Conservation (phyloP, 2,888 invertebrate species). For the Phoenoteleia sp. region DNA sequence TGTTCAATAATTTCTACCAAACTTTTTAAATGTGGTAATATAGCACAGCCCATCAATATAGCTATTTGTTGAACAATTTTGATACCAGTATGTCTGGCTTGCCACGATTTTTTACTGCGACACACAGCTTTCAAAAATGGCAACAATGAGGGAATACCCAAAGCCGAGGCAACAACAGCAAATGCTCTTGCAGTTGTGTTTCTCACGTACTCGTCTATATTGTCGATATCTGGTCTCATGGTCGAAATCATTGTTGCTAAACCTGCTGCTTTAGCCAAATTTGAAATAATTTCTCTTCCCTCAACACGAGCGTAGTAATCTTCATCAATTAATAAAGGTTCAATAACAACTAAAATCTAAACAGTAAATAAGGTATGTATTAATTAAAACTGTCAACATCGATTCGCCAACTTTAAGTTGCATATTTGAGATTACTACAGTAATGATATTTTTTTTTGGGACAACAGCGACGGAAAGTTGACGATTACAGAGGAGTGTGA, state of each 20-base stretch:
- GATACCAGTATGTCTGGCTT: slow-evolving; percentile 98
- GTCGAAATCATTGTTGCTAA: slow-evolving; percentile 99
- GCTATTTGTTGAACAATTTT: slow-evolving; percentile 99
- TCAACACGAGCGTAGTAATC: slow-evolving; percentile 99
- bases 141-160: slow-evolving; percentile 98
- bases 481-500: too few relatives aligned
- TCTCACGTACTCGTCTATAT: slow-evolving; percentile 99
- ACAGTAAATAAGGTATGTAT: slow-evolving; percentile 65
- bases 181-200: slow-evolving; percentile 99
- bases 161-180: slow-evolving; percentile 99
- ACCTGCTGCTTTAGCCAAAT: slow-evolving; percentile 99
- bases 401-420: too few relatives aligned
- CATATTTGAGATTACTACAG: too few relatives aligned
- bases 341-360: slow-evolving; percentile 98
- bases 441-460: too few relatives aligned
- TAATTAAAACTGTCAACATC: too few relatives aligned
- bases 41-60: slow-evolving; percentile 99
- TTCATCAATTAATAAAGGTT: slow-evolving; percentile 99
- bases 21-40: slow-evolving; percentile 98
- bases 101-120: slow-evolving; percentile 99
- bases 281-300: slow-evolving; percentile 99
- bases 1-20: slow-evolving; percentile 99
- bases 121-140: slow-evolving; percentile 99
- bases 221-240: slow-evolving; percentile 99
- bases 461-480: too few relatives aligned